Base-by-base conservation (phyloP, 2,797 vertebrate species). In the Aythya fuligula region DNA sequence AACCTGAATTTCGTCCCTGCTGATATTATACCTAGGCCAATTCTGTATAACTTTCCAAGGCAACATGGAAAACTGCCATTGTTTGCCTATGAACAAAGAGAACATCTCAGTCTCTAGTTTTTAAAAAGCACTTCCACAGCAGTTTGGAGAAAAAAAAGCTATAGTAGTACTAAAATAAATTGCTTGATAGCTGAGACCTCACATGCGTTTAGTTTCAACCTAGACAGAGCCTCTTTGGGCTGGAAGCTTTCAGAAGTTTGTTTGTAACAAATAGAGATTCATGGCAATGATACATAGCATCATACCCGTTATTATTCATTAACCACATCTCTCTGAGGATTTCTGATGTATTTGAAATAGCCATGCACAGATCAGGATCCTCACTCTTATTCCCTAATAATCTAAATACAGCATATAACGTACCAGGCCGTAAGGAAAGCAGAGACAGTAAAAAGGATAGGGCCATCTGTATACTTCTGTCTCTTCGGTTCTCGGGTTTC, bases 401-500 rank as follows among this genome's bases (percentile, higher is more conserved):
- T 58, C 61, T 76, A 86, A 92, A 81, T 25, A 39, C 38, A 86
- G 60, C 0, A 3, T 49, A 25, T 14, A 73, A 76, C 54, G 87
- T 84, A 90, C 41, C 84, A 79, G 58, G 19, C 22, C 70, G 24
- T 45, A 94, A 76, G 49, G 28, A 84, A 88, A 85, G 43, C 32
- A 88, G 19, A 53, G 36, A 47, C 4, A 88, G 51, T 30, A 91
- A 90, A 91, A 88, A 86, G 32, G 17, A 73, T 3, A 81, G 38
- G 75, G 38, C 38, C 49, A 78, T 34, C 79, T 25, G 15, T 58
- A 72, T 28, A 64, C 28, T 85, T 94, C 15, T 18, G 70, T 76
- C 53, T 74, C 45, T 62, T 73, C 58, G 28, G 24, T 87, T 95
- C 88, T 91, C 67, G 86, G n/a, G 88, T 90, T 94, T 89, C 85